phyloP scores from a whole-genome alignment of 2,797 vertebrate species.

The Tachyglossus aculeatus region DNA sequence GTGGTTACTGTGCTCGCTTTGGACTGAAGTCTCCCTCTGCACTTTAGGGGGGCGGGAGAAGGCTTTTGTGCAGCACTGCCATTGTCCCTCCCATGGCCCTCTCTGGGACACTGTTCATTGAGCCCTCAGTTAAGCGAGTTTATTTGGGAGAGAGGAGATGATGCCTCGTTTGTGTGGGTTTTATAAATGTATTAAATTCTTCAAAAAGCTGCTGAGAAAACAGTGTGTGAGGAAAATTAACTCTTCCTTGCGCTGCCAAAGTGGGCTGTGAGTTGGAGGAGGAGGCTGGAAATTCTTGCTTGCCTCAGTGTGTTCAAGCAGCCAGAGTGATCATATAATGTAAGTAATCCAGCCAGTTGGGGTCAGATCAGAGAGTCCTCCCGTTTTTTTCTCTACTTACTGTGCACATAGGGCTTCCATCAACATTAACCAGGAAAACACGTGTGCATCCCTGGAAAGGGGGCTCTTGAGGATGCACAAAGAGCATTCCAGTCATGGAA shows the following conservation, averaged over 20 bases:
- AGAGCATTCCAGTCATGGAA: background rate
- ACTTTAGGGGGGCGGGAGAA: slow-evolving; percentile 45
- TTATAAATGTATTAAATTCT: slow-evolving; percentile 54
- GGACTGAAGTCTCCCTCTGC: slow-evolving; percentile 24
- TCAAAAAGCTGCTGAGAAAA: slow-evolving; percentile 53
- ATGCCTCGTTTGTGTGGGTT: slow-evolving; percentile 55
- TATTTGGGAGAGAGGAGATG: slow-evolving; percentile 46
- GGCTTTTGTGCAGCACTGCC: slow-evolving; percentile 68
- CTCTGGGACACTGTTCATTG: slow-evolving; percentile 31
- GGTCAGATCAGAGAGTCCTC: background rate
- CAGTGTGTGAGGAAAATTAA: slow-evolving; percentile 41
- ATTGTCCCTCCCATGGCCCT: slow-evolving; percentile 28
- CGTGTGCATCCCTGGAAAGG: slow-evolving; percentile 1
- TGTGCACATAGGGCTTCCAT: slow-evolving; percentile 5
- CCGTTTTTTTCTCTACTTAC: background rate
- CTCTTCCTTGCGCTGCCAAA: background rate
- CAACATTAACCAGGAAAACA: background rate
- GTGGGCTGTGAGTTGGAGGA: background rate
- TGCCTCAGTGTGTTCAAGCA: background rate
- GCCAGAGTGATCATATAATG: background rate
- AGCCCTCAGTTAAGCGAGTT: slow-evolving; percentile 38
- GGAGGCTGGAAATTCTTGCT: background rate
- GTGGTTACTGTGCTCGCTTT: slow-evolving; percentile 64
- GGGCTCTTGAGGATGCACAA: background rate
- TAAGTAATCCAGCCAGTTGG: background rate